Evolutionary conservation across 2,113 vertebrate genomes (phyloP), one percentile per base, ranked within the genome.

Genomic region (Ivindomyrus marchei): DNA sequence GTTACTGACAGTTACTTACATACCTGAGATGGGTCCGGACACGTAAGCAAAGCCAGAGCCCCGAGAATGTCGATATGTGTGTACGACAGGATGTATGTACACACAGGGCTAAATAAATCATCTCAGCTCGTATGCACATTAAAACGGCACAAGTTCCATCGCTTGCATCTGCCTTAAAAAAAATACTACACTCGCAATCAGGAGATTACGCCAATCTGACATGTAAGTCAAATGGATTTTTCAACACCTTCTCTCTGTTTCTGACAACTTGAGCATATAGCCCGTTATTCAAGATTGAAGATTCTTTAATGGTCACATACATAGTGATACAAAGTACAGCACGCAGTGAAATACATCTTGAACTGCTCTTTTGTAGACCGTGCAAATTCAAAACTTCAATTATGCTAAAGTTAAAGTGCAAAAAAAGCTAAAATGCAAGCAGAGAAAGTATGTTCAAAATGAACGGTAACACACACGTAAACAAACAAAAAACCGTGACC

Each of bases 1-100:
- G 31, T 88, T 88, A 88, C 19, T 88, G 87, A 62, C 87, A 62
- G 53, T 62, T 66, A 88, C 56, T 21, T 56, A 39, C 9, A 15
- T 58, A 50, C 24, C 49, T 36, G 8, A 21, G 42, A 85, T n/a
- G 83, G 24, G 45, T n/a, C 45, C 8, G 9, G 21, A 45, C 8
- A 39, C 45, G 1, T 46, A 36, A 85, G 21, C 7, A 47, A 85
- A 47, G 39, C 45, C 80, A 83, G 15, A 83, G 27, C 10, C 11
- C 10, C 0, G 15, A 36, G 36, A 77, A 17, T 19, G 13, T 77
- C 31, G 36, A 42, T 80, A 86, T 27, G 46, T 50, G 47, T 24
- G n/a, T 50, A 15, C 2, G 4, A 47, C 24, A 24, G 47, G 84
- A 86, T 56, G 27, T 1, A 19, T 50, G 39, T 8, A 42, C 74